phyloP scores from a whole-genome alignment of 2,888 invertebrate genomes.

The Melinopterus prodromus region DNA sequence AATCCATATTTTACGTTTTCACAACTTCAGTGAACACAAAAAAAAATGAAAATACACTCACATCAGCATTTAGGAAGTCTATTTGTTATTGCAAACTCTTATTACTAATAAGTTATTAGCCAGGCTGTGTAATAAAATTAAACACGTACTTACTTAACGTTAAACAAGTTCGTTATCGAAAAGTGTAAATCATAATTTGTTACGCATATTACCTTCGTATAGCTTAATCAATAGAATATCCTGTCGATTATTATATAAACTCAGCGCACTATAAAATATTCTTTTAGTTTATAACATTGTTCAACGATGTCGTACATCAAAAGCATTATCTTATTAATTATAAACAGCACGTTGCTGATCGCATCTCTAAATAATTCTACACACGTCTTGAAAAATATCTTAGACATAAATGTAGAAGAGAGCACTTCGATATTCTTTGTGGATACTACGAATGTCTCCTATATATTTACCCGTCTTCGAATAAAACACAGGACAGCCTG shows the following conservation, averaged over 20 bases:
- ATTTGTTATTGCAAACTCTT: too few species aligned
- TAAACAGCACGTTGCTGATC: neutral
- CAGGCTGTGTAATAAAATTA: too few species aligned
- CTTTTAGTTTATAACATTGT: neutral
- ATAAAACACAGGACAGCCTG: constrained; percentile 70
- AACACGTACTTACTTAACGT: too few species aligned
- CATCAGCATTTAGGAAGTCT: too few species aligned
- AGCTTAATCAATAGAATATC: neutral
- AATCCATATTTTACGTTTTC: too few species aligned
- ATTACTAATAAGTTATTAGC: too few species aligned
- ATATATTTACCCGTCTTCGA: constrained; percentile 55
- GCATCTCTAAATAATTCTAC: neutral
- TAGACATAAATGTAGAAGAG: neutral
- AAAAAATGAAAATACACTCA: too few species aligned
- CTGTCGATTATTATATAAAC: neutral
- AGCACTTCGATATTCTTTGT: constrained; percentile 70
- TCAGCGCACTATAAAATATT: neutral
- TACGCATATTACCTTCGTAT: too few species aligned
- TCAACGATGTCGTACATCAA: neutral
- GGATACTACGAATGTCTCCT: constrained; percentile 69
- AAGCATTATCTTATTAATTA: neutral
- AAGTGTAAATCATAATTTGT: too few species aligned
- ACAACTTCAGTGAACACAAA: too few species aligned
- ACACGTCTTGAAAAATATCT: neutral
- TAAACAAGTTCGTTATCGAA: too few species aligned